phyloP scores from a whole-genome alignment of 1,140 invertebrate genomes.

The Luehdorfia chinensis region DNA sequence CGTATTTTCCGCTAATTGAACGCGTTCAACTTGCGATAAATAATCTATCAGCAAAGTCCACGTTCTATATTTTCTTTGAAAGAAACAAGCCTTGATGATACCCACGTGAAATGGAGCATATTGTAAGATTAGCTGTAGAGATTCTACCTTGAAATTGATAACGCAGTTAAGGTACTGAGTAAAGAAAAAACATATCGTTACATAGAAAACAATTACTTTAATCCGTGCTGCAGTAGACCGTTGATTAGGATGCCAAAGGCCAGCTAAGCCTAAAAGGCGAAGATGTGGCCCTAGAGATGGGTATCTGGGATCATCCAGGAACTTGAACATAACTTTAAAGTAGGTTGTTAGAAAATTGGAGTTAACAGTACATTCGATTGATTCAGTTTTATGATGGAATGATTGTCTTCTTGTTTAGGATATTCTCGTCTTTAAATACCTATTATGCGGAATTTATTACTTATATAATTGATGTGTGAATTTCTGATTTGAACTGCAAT shows the following conservation, averaged over 20 bases:
- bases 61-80: constrained; percentile 31
- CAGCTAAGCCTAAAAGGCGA: constrained; percentile 27
- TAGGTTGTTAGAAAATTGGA: neutral
- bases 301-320: constrained; percentile 30
- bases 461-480: constrained; percentile 13
- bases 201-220: constrained; percentile 33
- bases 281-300: constrained; percentile 43
- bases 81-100: constrained; percentile 37
- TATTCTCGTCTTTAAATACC: too few species aligned
- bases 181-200: constrained; percentile 36
- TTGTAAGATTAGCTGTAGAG: constrained; percentile 37
- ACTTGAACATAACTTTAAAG: constrained; percentile 20
- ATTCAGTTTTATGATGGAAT: neutral
- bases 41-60: constrained; percentile 38
- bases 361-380: neutral
- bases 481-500: constrained; percentile 1
- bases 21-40: constrained; percentile 30
- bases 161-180: constrained; percentile 43
- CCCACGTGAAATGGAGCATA: constrained; percentile 47
- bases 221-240: constrained; percentile 19
- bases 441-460: neutral
- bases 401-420: neutral
- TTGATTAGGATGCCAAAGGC: constrained; percentile 36
- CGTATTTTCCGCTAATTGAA: constrained; percentile 27
- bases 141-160: constrained; percentile 23